These are phyloP conservation scores for Sebastes melanostomus DNA, from an alignment of 2,797 vertebrate species.

Conservation along the genomic window DNA sequence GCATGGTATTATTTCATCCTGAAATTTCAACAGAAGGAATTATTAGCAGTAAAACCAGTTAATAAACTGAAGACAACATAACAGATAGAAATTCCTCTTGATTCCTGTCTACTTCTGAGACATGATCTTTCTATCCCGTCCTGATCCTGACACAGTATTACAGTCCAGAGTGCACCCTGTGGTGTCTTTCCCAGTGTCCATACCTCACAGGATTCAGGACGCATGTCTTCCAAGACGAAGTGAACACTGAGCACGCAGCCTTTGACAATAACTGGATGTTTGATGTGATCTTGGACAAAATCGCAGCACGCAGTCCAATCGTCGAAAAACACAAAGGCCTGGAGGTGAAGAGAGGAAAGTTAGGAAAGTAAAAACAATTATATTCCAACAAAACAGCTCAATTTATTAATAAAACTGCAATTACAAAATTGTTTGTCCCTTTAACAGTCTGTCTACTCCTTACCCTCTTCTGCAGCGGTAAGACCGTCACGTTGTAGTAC, in stretches of 20 bases:
- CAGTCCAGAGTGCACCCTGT: no score
- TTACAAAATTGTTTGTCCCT: not conserved
- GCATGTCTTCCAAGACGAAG: slow-evolving; percentile 36
- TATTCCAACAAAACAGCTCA: not conserved
- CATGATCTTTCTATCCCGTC: not conserved
- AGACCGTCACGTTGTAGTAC: slow-evolving; percentile 47
- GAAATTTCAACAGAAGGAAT: not conserved
- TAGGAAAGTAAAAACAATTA: not conserved
- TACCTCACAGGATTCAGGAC: slow-evolving; percentile 51
- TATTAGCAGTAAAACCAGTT: not conserved
- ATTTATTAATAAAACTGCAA: not conserved
- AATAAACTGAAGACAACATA: not conserved
- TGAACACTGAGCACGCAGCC: not conserved
- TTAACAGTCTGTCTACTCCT: not conserved
- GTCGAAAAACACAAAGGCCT: slow-evolving; percentile 58
- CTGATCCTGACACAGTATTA: not conserved
- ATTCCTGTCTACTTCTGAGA: no score
- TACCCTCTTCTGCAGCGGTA: slow-evolving; percentile 68
- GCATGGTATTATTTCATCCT: not conserved
- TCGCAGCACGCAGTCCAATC: slow-evolving; percentile 3
- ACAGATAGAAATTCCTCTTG: not conserved
- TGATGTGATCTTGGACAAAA: slow-evolving; percentile 19
- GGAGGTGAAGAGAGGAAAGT: not conserved
- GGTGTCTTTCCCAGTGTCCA: not conserved
- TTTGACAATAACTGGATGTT: not conserved